These are phyloP conservation scores for Drosophila rubida DNA, from an alignment of 2,888 invertebrate species.

Conservation along the genomic window DNA sequence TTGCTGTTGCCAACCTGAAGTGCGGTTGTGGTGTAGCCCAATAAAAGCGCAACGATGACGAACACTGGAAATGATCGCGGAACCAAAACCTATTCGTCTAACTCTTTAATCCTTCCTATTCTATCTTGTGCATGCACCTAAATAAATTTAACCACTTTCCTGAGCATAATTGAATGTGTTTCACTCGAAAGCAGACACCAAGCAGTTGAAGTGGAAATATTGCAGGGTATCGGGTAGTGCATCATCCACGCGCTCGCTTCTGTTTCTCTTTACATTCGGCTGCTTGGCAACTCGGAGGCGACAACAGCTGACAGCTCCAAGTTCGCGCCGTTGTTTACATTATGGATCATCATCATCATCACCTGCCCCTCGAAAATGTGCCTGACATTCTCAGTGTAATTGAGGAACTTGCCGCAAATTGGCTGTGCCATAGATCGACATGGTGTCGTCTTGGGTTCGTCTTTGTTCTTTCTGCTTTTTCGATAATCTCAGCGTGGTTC, in stretches of 20 bases:
- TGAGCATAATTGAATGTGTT: neutral
- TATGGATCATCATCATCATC: neutral
- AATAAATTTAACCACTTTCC: neutral
- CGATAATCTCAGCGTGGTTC: neutral
- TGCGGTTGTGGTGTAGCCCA: neutral
- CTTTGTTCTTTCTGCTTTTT: constrained; percentile 59
- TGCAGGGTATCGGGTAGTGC: constrained; percentile 15
- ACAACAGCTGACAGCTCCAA: constrained; percentile 54
- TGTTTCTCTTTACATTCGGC: constrained; percentile 4
- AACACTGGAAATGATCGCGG: neutral
- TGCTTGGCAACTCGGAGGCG: constrained; percentile 14
- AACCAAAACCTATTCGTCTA: neutral
- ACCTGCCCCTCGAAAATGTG: constrained; percentile 29
- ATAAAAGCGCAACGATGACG: neutral
- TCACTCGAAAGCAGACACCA: no score
- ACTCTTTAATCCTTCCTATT: neutral
- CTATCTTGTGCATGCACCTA: neutral
- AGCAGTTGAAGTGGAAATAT: no score
- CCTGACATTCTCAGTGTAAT: constrained; percentile 26
- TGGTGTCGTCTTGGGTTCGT: constrained; percentile 27
- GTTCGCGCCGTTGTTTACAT: constrained; percentile 16
- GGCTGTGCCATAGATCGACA: constrained; percentile 34
- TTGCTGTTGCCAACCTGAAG: neutral
- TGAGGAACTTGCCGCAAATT: constrained; percentile 41
- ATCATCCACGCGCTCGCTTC: neutral